Conservation (phyloP, 2,113 vertebrate species). For the Mystacornis crossleyi region DNA sequence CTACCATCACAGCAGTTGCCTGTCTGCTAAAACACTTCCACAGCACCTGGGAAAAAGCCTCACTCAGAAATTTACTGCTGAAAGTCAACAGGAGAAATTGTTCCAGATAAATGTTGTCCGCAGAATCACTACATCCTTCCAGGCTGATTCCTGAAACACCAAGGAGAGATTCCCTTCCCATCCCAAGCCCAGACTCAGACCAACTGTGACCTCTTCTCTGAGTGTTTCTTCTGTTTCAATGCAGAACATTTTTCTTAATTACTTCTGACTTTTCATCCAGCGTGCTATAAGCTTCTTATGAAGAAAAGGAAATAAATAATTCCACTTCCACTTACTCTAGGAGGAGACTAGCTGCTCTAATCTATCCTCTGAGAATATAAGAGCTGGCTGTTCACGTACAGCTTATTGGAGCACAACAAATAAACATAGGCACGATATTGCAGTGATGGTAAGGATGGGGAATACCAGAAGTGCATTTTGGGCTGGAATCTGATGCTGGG, state of each 20-base stretch:
- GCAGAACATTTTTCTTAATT: constrained; percentile 62
- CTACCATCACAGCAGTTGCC: not conserved
- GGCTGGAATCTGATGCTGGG: not conserved
- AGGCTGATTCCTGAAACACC: not conserved
- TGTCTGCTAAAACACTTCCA: not conserved
- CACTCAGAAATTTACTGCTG: not conserved
- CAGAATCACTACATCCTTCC: not conserved
- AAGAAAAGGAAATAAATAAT: constrained; percentile 73
- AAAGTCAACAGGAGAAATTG: not conserved
- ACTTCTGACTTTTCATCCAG: constrained; percentile 69
- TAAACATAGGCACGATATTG: not conserved
- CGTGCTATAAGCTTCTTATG: constrained; percentile 69
- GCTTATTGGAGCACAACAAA: constrained; percentile 49
- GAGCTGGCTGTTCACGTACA: constrained; percentile 56
- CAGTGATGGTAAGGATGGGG: not conserved
- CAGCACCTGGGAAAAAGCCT: not conserved
- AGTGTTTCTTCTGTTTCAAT: constrained; percentile 23
- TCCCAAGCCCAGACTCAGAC: not conserved
- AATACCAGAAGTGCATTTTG: not conserved
- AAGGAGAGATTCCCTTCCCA: not conserved
- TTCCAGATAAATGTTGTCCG: not conserved
- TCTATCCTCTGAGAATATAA: constrained; percentile 68
- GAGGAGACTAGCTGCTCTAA: constrained; percentile 67
- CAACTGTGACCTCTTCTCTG: not conserved
- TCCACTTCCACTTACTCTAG: constrained; percentile 59